Evolutionary conservation across 2,888 invertebrate genomes (phyloP), one percentile per base, ranked within the genome.

Genomic region (Lacanobia wlatinum): DNA sequence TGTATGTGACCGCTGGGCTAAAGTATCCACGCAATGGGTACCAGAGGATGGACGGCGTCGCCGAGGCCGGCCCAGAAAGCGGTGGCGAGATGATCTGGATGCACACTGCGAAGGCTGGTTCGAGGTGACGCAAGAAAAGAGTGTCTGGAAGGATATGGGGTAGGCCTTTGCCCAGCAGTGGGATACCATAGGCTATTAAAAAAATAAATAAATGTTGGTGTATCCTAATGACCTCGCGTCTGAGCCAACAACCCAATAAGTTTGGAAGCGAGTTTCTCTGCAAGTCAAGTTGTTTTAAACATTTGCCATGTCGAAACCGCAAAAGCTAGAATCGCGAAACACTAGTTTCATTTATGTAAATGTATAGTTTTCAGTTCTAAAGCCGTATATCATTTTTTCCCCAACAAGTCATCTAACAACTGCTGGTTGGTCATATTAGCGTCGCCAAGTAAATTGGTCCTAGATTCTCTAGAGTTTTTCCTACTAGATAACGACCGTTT

Each of bases 391-490:
- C 94, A 96, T 93, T 95, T 95, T 78, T 93, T 94, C 16, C 96
- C 96, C 62, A 96, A 80, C 67, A 96, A 90, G 80, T 96, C 96
- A 34, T 96, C 91, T 43, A 96, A 83, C 76, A 96, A 78, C 71
- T 96, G 95, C 75, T 95, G 94, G 77, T 96, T 96, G 34, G 91
- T 94, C 92, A 96, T 90, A 75, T 90, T 92, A 0, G 90, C 82
- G 68, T 96, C 96, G 2, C 93, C 95, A 8, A 96, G 89, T 16
- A 95, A 80, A 80, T 90, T 93, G 1, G 73, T 84, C 28, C 86
- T 90, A 8, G 90, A 83, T 46, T 93, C 93, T 62, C 86, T 89
- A 0, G 93, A 92, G 53, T 84, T 88, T 50, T 87, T 86, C 73
- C 93, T 89, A 3, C 93, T 90, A 2, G 94, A 91, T 46, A 95